These are phyloP conservation scores for Liolophura sinensis DNA, from an alignment of 1,140 invertebrate genomes.

Conservation along the genomic window DNA sequence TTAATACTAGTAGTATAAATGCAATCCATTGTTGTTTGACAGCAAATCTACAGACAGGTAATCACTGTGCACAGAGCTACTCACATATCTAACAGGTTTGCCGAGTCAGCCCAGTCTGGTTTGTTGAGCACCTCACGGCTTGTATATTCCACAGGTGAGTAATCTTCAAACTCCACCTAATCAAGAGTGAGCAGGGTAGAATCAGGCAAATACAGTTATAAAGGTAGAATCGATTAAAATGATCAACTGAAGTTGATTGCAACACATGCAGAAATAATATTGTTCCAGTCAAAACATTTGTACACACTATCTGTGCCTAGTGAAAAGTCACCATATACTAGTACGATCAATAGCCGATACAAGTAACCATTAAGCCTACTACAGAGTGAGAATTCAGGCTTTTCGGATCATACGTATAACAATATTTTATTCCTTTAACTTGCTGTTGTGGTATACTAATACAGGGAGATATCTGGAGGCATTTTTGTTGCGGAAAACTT, in stretches of 20 bases:
- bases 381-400: too few relatives aligned
- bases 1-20: too few relatives aligned
- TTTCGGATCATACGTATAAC: too few relatives aligned
- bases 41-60: too few relatives aligned
- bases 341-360: neutral
- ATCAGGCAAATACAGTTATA: neutral
- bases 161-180: constrained; percentile 30
- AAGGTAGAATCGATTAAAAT: neutral
- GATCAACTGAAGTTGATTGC: neutral
- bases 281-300: neutral
- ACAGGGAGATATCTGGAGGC: too few relatives aligned
- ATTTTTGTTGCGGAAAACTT: too few relatives aligned
- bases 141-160: constrained; percentile 32
- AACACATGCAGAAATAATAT: neutral
- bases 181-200: constrained; percentile 6
- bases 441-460: too few relatives aligned
- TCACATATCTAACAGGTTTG: constrained; percentile 37
- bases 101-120: constrained; percentile 34
- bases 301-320: neutral
- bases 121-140: constrained; percentile 22
- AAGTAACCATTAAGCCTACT: too few relatives aligned
- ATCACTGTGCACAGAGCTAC: constrained; percentile 1
- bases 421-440: too few relatives aligned
- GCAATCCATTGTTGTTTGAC: too few relatives aligned
- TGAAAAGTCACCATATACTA: neutral